A percentile compares a stretch with the other conserved stretches of the same genome.
Conservation (phyloP, 2,797 vertebrate genomes). For the Limnodromus scolopaceus region DNA sequence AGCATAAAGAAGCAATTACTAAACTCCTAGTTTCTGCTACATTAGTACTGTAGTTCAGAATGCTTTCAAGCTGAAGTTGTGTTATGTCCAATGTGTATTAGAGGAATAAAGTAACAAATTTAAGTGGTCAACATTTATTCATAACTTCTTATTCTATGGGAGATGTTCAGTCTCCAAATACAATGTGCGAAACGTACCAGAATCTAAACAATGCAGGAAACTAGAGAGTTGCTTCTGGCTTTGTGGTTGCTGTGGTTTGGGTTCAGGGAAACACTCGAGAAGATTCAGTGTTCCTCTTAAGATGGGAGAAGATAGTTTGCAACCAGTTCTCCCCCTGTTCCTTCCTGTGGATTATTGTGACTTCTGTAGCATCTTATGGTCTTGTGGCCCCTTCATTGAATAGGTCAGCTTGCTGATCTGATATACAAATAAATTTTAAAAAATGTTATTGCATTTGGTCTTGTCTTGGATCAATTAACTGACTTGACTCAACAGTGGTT, state of each 20-base stretch:
- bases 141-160: neutral
- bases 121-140: neutral
- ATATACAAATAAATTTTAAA: neutral
- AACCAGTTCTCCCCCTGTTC: neutral
- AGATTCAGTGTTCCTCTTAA: neutral
- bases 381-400: neutral
- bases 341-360: neutral
- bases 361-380: rapidly evolving
- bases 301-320: neutral
- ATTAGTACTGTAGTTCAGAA: neutral
- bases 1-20: neutral
- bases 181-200: neutral
- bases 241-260: neutral
- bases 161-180: neutral
- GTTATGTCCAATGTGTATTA: rapidly evolving
- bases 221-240: neutral
- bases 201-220: neutral
- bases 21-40: neutral
- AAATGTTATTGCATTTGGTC: neutral
- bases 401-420: neutral
- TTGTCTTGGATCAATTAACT: neutral
- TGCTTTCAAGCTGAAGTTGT: neutral
- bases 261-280: neutral
- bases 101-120: neutral
- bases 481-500: neutral